Conservation (phyloP, 2,888 invertebrate genomes). For the Pseudoips prasinana region DNA sequence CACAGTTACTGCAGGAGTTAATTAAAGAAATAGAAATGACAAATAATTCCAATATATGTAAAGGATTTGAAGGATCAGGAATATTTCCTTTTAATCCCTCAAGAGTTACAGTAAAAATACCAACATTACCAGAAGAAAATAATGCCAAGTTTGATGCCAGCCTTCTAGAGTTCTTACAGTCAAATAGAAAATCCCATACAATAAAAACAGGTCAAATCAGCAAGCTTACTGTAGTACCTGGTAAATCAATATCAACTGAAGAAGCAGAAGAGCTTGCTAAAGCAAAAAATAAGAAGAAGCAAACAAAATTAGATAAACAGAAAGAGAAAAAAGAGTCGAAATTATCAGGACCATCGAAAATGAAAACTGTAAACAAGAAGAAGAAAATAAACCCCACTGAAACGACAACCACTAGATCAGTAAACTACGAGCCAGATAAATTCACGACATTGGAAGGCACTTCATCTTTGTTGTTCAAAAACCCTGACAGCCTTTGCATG, state of each 20-base stretch:
- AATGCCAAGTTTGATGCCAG: not conserved
- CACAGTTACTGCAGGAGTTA: constrained; percentile 17
- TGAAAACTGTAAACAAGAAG: constrained; percentile 2
- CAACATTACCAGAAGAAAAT: not conserved
- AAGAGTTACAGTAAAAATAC: too few relatives aligned
- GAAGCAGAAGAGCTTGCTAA: constrained; percentile 7
- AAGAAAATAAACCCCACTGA: constrained; percentile 3
- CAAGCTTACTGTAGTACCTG: constrained; percentile 7
- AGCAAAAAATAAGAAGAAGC: constrained; percentile 6
- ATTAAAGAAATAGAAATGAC: constrained; percentile 11
- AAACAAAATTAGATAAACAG: constrained; percentile 6
- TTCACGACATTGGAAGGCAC: not conserved
- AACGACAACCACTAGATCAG: not conserved
- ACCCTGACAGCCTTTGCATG: constrained; percentile 4
- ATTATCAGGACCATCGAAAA: constrained; percentile 13
- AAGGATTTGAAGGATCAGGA: constrained; percentile 22
- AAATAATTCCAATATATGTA: constrained; percentile 3
- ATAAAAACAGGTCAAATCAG: not conserved
- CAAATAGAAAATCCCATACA: not conserved
- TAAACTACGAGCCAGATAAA: not conserved
- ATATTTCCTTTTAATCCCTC: constrained; percentile 18
- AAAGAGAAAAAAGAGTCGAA: constrained; percentile 9
- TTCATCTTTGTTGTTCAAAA: constrained; percentile 2
- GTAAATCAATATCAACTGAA: constrained; percentile 17
- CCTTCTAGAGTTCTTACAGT: not conserved